Evolutionary conservation across 2,797 vertebrate genomes (phyloP), one percentile per base, ranked within the genome.

Genomic region (Falco naumanni): DNA sequence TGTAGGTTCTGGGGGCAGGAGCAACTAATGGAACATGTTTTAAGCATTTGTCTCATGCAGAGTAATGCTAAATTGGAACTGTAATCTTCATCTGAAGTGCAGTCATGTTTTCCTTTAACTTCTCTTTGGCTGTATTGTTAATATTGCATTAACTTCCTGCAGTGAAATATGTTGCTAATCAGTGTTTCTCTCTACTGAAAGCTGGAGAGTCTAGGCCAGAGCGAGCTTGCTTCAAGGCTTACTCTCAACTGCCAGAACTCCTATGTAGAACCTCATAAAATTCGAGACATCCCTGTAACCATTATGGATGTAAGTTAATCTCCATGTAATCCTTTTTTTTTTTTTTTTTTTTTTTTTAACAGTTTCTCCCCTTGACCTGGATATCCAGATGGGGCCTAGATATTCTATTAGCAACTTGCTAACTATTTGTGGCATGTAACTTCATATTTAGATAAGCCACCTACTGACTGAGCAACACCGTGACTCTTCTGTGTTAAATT

Each of bases 191-290:
- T 92, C 57, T 81, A 6, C 59, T 71, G 76, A 65, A 95, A 99
- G 99, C 97, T 99, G 98, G 99, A 99, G 98, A 99, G 98, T 79
- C 98, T 99, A 87, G 98, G 99, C 95, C 99, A 99, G 97, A 99
- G 99, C 1, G 99, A 99, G 89, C 97, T 99, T 6, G 99, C 99
- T 60, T 99, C 99, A 11, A 98, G 99, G 91, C 98, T 99, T 64
- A 99, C 99, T 9, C 98, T 99, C 71, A 99, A 99, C 97, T 99
- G 99, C 97, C 99, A 99, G 95, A 99, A 99, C 97, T 99, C 99
- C 6, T 99, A 99, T 0, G 99, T 99, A 93, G 99, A 99, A 92
- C 99, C 99, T 64, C 99, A 99, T 97, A 99, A 99, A 98, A 99
- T 99, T 91, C 98, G 99, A 97, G 99, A 99, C 43, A 97, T 99